A percentile compares a stretch with the other conserved stretches of the same genome.
Conservation (phyloP, 2,888 invertebrate species). For the Agelastica alni region DNA sequence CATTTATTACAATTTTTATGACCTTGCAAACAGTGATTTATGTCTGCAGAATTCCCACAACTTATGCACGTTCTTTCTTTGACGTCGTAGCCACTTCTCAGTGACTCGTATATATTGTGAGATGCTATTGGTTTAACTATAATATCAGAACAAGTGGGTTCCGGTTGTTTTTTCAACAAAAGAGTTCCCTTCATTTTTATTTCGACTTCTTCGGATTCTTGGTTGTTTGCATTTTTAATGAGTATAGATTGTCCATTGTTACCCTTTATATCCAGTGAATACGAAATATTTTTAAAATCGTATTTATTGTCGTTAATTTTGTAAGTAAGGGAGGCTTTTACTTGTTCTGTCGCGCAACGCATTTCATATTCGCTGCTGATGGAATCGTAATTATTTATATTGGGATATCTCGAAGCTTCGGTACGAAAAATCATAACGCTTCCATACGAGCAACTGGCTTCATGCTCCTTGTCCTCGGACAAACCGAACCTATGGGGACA, state of each 20-base stretch:
- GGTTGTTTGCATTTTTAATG: constrained; percentile 5
- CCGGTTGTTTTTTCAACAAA: constrained; percentile 23
- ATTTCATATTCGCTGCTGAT: not conserved
- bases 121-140: constrained; percentile 14
- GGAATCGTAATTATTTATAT: not conserved
- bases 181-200: constrained; percentile 34
- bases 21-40: constrained; percentile 40
- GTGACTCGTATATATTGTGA: constrained; percentile 33
- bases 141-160: constrained; percentile 32
- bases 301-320: constrained; percentile 30
- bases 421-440: not conserved
- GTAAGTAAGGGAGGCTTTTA: constrained; percentile 24
- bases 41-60: constrained; percentile 29
- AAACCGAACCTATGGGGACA: constrained; percentile 40
- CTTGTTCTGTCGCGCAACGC: constrained; percentile 15
- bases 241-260: constrained; percentile 28
- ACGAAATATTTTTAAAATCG: constrained; percentile 27
- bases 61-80: constrained; percentile 30
- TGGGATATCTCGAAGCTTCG: not conserved
- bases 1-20: constrained; percentile 42
- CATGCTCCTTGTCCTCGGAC: constrained; percentile 42
- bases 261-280: constrained; percentile 31
- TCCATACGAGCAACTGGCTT: constrained; percentile 40
- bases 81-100: constrained; percentile 1
- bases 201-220: constrained; percentile 19